Conservation (phyloP, 2,888 invertebrate genomes). For the Aphodius sticticus region DNA sequence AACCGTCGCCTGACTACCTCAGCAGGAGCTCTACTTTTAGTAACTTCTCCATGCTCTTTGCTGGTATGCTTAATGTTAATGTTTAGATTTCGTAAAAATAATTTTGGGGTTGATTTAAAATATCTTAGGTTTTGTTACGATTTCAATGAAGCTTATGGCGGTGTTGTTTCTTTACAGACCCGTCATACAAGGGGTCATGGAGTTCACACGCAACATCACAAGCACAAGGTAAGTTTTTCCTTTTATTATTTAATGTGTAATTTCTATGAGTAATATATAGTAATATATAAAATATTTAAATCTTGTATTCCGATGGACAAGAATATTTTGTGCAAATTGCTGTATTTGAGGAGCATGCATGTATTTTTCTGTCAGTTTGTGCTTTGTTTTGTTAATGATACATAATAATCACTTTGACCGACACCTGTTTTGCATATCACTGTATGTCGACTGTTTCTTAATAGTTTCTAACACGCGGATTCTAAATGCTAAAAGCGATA, state of each 20-base stretch:
- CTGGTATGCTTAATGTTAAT: constrained; percentile 72
- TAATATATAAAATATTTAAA: no score
- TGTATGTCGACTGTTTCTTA: no score
- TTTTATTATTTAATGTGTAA: constrained; percentile 8
- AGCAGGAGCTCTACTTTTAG: constrained; percentile 91
- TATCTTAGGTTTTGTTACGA: not conserved
- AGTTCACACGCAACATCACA: constrained; percentile 79
- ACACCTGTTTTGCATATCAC: no score
- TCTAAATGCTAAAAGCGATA: no score
- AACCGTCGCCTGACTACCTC: constrained; percentile 90
- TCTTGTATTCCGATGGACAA: no score
- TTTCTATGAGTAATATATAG: no score
- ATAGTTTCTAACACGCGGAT: no score
- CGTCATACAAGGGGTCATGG: constrained; percentile 88
- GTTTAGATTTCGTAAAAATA: constrained; percentile 12
- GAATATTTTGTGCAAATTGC: no score
- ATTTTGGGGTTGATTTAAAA: constrained; percentile 29
- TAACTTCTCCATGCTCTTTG: constrained; percentile 95
- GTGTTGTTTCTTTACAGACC: constrained; percentile 71
- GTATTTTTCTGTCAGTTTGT: no score
- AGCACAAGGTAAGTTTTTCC: constrained; percentile 72
- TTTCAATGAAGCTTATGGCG: not conserved
- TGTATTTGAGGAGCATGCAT: no score
- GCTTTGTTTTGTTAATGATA: no score
- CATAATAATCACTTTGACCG: no score